Evolutionary conservation across 1,140 invertebrate genomes (phyloP).

Genomic region (Drosophila littoralis): DNA sequence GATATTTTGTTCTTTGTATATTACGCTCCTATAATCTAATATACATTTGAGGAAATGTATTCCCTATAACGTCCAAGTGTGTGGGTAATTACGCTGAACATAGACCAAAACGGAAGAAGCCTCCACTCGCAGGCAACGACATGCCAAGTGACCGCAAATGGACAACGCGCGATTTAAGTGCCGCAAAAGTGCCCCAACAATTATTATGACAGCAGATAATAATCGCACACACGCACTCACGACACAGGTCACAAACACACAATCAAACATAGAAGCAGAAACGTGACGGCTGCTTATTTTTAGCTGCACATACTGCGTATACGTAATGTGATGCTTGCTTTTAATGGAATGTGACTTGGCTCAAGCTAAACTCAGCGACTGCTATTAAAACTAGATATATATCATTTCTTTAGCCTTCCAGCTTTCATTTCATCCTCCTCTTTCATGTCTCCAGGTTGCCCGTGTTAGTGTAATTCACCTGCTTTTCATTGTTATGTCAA

Average conservation of each 20-base stretch:
- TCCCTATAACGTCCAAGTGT: slow-evolving; percentile 44
- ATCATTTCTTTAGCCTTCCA: slow-evolving; percentile 35
- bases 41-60: slow-evolving; percentile 57
- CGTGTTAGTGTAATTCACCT: background rate
- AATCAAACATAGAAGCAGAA: slow-evolving; percentile 7
- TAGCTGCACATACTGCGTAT: slow-evolving; percentile 52
- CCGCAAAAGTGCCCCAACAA: slow-evolving; percentile 41
- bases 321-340: slow-evolving; percentile 41
- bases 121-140: background rate
- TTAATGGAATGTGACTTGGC: slow-evolving; percentile 5
- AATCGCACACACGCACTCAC: slow-evolving; percentile 26
- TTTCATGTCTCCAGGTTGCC: too few relatives aligned
- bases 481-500: slow-evolving; percentile 6
- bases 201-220: slow-evolving; percentile 58
- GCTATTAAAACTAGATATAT: slow-evolving; percentile 25
- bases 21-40: slow-evolving; percentile 11
- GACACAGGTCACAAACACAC: background rate
- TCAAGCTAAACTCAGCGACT: slow-evolving; percentile 44
- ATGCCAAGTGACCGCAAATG: slow-evolving; percentile 17
- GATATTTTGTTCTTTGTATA: slow-evolving; percentile 24
- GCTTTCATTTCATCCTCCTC: background rate
- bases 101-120: slow-evolving; percentile 29
- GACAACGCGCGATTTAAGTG: slow-evolving; percentile 1
- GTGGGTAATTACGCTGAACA: slow-evolving; percentile 45
- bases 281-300: slow-evolving; percentile 50